Evolutionary conservation across 2,113 vertebrate species (phyloP).

Genomic region (Accipiter cooperii): DNA sequence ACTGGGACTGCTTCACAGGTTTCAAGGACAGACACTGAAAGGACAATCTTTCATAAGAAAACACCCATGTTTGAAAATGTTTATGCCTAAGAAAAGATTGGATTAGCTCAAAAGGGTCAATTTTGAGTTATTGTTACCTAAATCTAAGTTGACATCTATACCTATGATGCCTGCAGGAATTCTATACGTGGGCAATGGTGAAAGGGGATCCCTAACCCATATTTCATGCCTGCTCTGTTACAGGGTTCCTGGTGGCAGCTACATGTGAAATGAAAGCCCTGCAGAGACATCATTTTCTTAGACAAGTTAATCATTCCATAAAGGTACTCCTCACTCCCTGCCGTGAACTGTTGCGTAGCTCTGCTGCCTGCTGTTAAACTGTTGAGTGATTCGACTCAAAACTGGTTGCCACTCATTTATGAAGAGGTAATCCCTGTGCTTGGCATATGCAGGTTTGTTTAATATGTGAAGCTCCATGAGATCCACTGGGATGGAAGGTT

Average conservation of each 20-base stretch:
- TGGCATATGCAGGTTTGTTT: constrained; percentile 3
- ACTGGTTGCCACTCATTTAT: neutral
- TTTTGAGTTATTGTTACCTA: neutral
- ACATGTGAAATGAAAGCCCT: neutral
- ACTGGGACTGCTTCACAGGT: neutral
- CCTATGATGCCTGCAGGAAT: neutral
- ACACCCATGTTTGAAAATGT: neutral
- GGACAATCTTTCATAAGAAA: neutral
- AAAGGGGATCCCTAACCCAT: neutral
- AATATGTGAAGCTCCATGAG: constrained; percentile 2
- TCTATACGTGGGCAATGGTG: neutral
- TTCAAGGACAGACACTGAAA: neutral
- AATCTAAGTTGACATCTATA: neutral
- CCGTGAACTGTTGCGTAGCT: neutral
- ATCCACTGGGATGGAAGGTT: constrained; percentile 45
- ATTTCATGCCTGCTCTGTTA: neutral
- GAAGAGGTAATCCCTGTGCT: constrained; percentile 7
- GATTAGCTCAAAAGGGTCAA: neutral
- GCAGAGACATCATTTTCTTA: constrained; percentile 14
- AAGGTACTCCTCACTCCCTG: neutral
- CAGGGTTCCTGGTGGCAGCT: neutral
- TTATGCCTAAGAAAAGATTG: neutral
- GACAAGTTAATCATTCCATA: constrained; percentile 41
- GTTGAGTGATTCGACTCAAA: neutral
- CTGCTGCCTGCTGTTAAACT: neutral